Evolutionary conservation across 2,888 invertebrate species (phyloP).

Genomic region (Dryobota labecula): DNA sequence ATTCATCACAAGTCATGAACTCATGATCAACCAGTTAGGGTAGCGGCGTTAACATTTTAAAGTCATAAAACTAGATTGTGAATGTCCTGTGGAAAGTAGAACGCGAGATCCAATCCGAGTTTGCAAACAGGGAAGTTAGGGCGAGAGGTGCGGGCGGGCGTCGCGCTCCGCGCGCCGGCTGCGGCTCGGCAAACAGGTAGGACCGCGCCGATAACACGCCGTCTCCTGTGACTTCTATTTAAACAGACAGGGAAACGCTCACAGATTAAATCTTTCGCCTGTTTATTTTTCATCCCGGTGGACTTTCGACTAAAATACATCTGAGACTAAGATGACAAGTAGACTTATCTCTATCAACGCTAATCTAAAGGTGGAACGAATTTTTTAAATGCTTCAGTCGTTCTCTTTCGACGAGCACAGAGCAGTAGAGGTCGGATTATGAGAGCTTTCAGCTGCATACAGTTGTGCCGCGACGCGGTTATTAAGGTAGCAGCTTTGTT

Average conservation of each 20-base stretch:
- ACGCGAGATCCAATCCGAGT: conserved; percentile 89
- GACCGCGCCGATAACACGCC: conserved; percentile 87
- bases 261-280: conserved; percentile 86
- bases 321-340: conserved; percentile 82
- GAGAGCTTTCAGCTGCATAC: conserved; percentile 81
- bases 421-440: conserved; percentile 81
- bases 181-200: conserved; percentile 61
- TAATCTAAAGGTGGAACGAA: conserved; percentile 82
- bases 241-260: conserved; percentile 87
- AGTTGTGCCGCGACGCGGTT: conserved; percentile 81
- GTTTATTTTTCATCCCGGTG: conserved; percentile 84
- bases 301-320: conserved; percentile 82
- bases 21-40: conserved; percentile 77
- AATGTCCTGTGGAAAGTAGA: conserved; percentile 88
- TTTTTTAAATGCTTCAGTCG: conserved; percentile 81
- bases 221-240: conserved; percentile 88
- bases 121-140: conserved; percentile 90
- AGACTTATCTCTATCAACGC: conserved; percentile 82
- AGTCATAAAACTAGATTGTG: conserved; percentile 89
- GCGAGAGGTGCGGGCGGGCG: conserved; percentile 74
- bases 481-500: conserved; percentile 86
- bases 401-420: conserved; percentile 70
- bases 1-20: conserved; percentile 68
- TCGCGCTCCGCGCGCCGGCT: conserved; percentile 51
- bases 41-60: conserved; percentile 84